Evolutionary conservation across 2,113 vertebrate species (phyloP).

Genomic region (Acinonyx jubatus): DNA sequence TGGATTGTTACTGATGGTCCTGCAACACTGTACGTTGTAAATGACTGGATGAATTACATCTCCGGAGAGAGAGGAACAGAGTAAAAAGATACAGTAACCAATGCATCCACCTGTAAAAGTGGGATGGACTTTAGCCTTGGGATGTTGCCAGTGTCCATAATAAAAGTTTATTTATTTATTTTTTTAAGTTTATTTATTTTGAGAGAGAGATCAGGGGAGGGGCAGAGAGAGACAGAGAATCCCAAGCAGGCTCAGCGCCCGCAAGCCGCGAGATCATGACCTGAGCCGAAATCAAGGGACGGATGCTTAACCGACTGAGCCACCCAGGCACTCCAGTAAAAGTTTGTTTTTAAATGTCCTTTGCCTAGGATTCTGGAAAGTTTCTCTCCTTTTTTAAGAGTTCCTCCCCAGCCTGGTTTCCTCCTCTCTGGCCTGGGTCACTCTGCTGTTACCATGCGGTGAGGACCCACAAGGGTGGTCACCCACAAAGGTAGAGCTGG

Average conservation of each 20-base stretch:
- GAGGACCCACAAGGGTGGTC: accelerated
- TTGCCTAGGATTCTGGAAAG: not conserved
- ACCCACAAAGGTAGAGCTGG: not conserved
- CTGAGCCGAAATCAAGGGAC: too few relatives aligned
- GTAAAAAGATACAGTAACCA: not conserved
- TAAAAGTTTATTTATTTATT: not conserved
- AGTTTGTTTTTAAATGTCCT: not conserved
- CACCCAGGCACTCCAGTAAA: too few relatives aligned
- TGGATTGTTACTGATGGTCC: not conserved
- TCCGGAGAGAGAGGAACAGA: not conserved
- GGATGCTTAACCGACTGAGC: too few relatives aligned
- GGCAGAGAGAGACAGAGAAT: too few relatives aligned
- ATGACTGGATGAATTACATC: not conserved
- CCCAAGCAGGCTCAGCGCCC: too few relatives aligned
- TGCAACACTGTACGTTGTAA: not conserved
- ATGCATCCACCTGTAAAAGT: not conserved
- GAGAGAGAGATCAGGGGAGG: too few relatives aligned
- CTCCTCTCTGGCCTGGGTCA: not conserved
- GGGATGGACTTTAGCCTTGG: not conserved
- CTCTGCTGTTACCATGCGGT: not conserved
- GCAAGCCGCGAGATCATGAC: too few relatives aligned
- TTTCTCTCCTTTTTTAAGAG: not conserved
- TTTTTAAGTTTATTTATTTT: too few relatives aligned
- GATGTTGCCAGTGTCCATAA: not conserved
- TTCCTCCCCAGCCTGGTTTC: not conserved